Percentiles rank a stretch among this genome's conserved stretches.
phyloP scores from a whole-genome alignment of 2,113 vertebrate genomes.

The Ophthalmotilapia sp. region DNA sequence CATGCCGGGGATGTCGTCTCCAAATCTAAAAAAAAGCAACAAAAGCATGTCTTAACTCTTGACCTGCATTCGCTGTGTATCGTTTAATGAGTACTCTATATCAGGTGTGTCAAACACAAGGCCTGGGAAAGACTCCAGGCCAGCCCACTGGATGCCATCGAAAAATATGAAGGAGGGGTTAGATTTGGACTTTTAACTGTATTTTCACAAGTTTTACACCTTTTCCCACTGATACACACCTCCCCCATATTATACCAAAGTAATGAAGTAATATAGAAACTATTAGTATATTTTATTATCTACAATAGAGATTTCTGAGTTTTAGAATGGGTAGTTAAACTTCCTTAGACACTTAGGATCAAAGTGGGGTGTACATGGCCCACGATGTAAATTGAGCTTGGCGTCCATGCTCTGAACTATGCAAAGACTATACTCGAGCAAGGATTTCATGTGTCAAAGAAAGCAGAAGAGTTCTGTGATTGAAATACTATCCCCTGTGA shows the following conservation, averaged over 20 bases:
- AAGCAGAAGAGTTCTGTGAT: neutral
- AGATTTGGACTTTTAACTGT: neutral
- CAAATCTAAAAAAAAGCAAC: constrained; percentile 70
- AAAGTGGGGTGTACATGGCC: neutral
- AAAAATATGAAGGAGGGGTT: neutral
- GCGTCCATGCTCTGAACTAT: too few relatives aligned
- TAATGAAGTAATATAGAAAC: neutral
- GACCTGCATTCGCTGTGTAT: neutral
- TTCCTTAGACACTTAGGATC: neutral
- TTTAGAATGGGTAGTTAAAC: neutral
- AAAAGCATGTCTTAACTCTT: neutral
- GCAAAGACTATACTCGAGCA: neutral
- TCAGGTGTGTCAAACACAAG: neutral
- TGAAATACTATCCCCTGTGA: neutral
- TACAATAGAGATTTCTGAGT: neutral
- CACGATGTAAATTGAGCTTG: neutral
- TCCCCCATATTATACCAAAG: neutral
- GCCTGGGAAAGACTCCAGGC: neutral
- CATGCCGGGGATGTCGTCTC: constrained; percentile 97
- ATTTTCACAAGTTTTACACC: neutral
- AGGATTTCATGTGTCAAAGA: neutral
- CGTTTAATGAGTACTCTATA: neutral
- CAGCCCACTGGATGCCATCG: neutral
- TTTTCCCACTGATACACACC: neutral
- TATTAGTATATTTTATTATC: neutral